Base-by-base conservation (phyloP, 2,113 vertebrate species). In the Heteronetta atricapilla region DNA sequence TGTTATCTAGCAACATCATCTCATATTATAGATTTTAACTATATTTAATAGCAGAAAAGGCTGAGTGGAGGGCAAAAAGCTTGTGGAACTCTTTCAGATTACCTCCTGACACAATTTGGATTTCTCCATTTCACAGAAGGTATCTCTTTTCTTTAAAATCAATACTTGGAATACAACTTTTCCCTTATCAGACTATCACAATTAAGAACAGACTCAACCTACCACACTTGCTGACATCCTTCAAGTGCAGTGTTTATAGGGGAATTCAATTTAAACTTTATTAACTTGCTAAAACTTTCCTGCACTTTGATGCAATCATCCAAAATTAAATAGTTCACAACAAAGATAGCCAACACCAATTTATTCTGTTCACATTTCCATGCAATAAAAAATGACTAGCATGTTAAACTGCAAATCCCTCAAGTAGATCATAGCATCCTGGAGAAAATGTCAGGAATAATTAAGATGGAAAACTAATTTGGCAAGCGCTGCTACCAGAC, bases 261-360 rank as follows among this genome's bases (percentile, higher is more conserved):
- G 74, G 29, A 86, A 88, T 60, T 88, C 68, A 86, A 88, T 88
- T 95, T 90, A 76, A 88, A 64, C 72, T 82, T 88, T 40, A 63
- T 33, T 88, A 78, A 36, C 58, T 59, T 29, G 14, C n/a, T 67
- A 36, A 77, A 67, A 66, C 66, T 62, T 74, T 1, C 3, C 52
- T 36, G 50, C 74, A 23, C 42, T 79, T 67, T 5, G 46, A 64
- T 64, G 82, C 33, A 38, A 74, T 74, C 76, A 74, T 52, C 72
- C 67, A 55, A 86, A 91, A 92, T 67, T 40, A 64, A 90, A 53
- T 16, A 44, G 23, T 28, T 79, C 67, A 33, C 92, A 56, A 58
- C 11, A 64, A 82, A 91, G 82, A 23, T 20, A 88, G 78, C n/a
- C 69, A 14, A 2, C 25, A 29, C 34, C 80, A 26, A 62, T 83